These are phyloP conservation scores for Pseudocheirus occidentalis DNA, from an alignment of 2,797 vertebrate species.

Conservation along the genomic window DNA sequence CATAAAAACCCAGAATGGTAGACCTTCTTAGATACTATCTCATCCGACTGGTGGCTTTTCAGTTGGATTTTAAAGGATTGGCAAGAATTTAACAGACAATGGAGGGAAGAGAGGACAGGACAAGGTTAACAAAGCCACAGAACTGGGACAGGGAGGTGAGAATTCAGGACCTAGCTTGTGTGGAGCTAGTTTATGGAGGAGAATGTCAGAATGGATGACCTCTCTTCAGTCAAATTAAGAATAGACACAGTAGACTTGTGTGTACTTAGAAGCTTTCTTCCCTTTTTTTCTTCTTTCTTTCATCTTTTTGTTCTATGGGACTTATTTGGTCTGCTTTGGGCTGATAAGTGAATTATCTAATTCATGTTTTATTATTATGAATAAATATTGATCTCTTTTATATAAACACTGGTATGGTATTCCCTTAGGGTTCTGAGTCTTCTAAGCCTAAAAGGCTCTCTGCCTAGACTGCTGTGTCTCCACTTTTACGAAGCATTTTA, in stretches of 20 bases:
- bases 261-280: neutral
- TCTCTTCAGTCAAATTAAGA: neutral
- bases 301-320: neutral
- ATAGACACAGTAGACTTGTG: neutral
- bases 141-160: neutral
- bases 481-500: neutral
- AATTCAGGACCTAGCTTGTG: neutral
- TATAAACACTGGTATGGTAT: neutral
- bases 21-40: neutral
- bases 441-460: neutral
- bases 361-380: neutral
- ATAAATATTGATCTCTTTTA: neutral
- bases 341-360: slow-evolving; percentile 20
- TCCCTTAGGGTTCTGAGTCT: slow-evolving; percentile 31
- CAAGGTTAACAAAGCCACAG: neutral
- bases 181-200: neutral
- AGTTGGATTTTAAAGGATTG: neutral
- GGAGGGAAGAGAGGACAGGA: neutral
- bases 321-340: neutral
- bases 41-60: neutral
- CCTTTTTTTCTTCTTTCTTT: neutral
- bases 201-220: neutral
- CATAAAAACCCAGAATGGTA: neutral
- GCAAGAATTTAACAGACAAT: neutral
- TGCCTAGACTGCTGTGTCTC: slow-evolving; percentile 17